A percentile compares a stretch with the other conserved stretches of the same genome.
phyloP scores from a whole-genome alignment of 2,888 invertebrate species.

The Scaptomyza flava region DNA sequence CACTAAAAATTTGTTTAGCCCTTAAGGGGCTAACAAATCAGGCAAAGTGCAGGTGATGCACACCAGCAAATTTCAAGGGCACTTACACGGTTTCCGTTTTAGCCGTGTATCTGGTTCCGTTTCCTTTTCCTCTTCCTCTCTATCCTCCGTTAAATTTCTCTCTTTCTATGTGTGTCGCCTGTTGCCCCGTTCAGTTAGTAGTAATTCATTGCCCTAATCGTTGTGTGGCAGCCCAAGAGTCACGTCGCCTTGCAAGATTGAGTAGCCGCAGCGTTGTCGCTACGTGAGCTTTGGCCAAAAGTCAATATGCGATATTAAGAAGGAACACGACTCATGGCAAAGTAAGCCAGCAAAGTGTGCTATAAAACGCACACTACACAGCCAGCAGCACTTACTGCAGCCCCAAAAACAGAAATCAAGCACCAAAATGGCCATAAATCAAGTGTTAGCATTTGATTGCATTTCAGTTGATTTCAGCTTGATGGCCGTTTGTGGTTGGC shows the following conservation, averaged over 20 bases:
- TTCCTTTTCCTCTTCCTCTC: neutral
- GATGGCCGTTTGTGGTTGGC: neutral
- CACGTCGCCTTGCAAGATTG: conserved; percentile 60
- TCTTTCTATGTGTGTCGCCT: neutral
- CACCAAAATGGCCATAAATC: conserved; percentile 56
- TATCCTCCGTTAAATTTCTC: neutral
- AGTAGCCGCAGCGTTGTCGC: conserved; percentile 42
- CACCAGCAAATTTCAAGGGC: conserved; percentile 17
- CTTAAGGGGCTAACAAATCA: conserved; percentile 32
- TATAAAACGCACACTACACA: conserved; percentile 61
- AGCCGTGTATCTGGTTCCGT: neutral
- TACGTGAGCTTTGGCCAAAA: conserved; percentile 61
- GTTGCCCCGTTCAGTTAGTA: neutral
- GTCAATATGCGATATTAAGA: conserved; percentile 66
- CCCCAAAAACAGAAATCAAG: conserved; percentile 11
- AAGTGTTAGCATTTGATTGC: conserved; percentile 66
- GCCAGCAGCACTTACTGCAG: conserved; percentile 45
- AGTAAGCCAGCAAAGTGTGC: conserved; percentile 18
- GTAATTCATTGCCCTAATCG: conserved; percentile 5
- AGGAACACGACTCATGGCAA: conserved; percentile 11
- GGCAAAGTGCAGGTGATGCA: conserved; percentile 55
- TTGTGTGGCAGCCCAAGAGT: conserved; percentile 32
- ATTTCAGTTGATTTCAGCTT: conserved; percentile 39
- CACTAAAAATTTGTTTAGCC: conserved; percentile 35
- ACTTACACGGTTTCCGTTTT: conserved; percentile 7